These are phyloP conservation scores for Matsumurasca onukii DNA, from an alignment of 1,140 invertebrate species.

Conservation along the genomic window DNA sequence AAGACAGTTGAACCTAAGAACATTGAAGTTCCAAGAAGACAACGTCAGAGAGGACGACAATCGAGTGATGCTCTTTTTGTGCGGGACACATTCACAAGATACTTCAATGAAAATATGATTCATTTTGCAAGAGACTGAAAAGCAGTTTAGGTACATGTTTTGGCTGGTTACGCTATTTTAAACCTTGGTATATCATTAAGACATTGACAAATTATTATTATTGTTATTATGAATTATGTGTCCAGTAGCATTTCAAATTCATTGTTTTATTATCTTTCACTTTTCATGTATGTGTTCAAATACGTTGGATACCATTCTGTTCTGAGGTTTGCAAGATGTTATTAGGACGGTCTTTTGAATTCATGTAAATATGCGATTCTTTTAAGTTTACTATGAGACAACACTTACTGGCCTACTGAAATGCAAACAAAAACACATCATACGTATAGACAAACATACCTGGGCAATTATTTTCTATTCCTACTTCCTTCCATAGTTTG, in stretches of 20 bases:
- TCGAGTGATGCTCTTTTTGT: constrained; percentile 14
- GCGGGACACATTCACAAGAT: constrained; percentile 11
- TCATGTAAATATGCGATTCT: not conserved
- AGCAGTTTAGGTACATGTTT: constrained; percentile 2
- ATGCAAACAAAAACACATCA: not conserved
- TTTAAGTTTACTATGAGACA: not conserved
- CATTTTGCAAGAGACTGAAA: constrained; percentile 7
- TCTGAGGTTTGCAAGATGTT: too few species aligned
- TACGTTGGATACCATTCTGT: too few species aligned
- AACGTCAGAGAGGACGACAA: constrained; percentile 3
- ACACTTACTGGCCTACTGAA: not conserved
- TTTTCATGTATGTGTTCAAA: constrained; percentile 6
- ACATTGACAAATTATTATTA: constrained; percentile 12
- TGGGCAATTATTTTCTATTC: not conserved
- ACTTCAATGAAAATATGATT: not conserved
- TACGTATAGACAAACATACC: not conserved
- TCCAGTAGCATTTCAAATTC: constrained; percentile 5
- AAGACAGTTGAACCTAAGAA: constrained; percentile 13
- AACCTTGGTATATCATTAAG: not conserved
- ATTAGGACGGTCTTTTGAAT: too few species aligned
- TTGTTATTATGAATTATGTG: constrained; percentile 10
- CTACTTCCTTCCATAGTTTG: not conserved
- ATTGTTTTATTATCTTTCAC: constrained; percentile 6
- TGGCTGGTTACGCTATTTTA: constrained; percentile 2
- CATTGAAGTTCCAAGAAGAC: constrained; percentile 11